A percentile compares a stretch with the other conserved stretches of the same genome.
These are phyloP conservation scores for Balanococcus diminutus DNA, from an alignment of 2,888 invertebrate genomes.

Conservation along the genomic window DNA sequence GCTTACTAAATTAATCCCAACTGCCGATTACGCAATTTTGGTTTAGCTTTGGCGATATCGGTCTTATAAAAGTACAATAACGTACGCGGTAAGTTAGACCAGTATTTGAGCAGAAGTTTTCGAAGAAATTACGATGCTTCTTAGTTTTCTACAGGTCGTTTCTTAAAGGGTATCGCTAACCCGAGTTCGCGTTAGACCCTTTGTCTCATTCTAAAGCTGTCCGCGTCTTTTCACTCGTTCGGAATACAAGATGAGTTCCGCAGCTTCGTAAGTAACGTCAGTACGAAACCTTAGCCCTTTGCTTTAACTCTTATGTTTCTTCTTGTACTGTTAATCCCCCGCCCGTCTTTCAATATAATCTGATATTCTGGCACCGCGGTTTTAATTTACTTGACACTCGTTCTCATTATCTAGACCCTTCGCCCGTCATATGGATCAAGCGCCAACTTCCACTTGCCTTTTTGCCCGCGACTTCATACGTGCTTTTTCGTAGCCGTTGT, in stretches of 20 bases:
- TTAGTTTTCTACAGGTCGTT: slow-evolving; percentile 54
- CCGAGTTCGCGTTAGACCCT: slow-evolving; percentile 54
- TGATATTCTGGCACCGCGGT: slow-evolving; percentile 55
- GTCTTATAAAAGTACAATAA: slow-evolving; percentile 39
- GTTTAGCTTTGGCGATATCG: slow-evolving; percentile 22
- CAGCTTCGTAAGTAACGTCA: slow-evolving; percentile 21
- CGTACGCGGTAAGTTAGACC: slow-evolving; percentile 39
- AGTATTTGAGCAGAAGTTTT: slow-evolving; percentile 47
- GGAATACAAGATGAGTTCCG: slow-evolving; percentile 54
- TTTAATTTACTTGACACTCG: slow-evolving; percentile 55
- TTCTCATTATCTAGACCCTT: slow-evolving; percentile 54
- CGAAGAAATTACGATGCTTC: slow-evolving; percentile 53
- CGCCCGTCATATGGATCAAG: slow-evolving; percentile 49
- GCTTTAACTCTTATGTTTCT: slow-evolving; percentile 52
- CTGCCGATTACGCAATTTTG: slow-evolving; percentile 23
- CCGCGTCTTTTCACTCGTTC: slow-evolving; percentile 55
- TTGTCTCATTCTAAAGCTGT: slow-evolving; percentile 55
- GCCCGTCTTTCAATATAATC: slow-evolving; percentile 49
- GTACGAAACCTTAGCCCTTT: slow-evolving; percentile 47
- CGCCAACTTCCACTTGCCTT: slow-evolving; percentile 9
- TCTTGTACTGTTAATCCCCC: slow-evolving; percentile 38
- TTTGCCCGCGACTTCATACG: slow-evolving; percentile 43
- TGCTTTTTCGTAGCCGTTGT: slow-evolving; percentile 40
- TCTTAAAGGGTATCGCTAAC: slow-evolving; percentile 54
- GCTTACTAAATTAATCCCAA: slow-evolving; percentile 40